Base-by-base conservation (phyloP, 2,797 vertebrate genomes). In the Aplochiton taeniatus region DNA sequence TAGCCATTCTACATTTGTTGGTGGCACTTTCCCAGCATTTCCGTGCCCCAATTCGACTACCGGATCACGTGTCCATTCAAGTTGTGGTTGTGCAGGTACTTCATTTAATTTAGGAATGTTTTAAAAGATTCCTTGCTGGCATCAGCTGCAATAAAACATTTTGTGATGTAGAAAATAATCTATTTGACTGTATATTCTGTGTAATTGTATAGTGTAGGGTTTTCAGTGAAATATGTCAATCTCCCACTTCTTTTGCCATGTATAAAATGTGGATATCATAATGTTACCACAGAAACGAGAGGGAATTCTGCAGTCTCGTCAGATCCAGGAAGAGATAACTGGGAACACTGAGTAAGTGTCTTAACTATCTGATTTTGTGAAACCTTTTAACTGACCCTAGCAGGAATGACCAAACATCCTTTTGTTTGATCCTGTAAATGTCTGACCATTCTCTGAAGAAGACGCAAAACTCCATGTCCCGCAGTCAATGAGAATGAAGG, bases 31-130 rank as follows among this genome's bases (percentile, higher is more conserved):
- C 98, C 0, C 96, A 98, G 65, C 96, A 98, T 87, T 99, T 98
- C 84, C 92, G 98, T 78, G 98, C 98, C 4, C 98, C 98, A 0
- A 95, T 99, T 84, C 92, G 97, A 78, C 92, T 99, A 63, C 96
- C 98, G 0, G 98, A 99, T 79, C 98, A 99, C 0, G 97, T 99
- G 80, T 98, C 98, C 17, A 95, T 99, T 82, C 97, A 98, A 81
- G 95, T 99, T 1, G 97, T 99, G 44, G 96, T 99, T 55, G 98
- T 99, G 69, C 98, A 99, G 97, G 98, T 98, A 62, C 10, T 42
- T 31, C 11, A 16, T 43, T 3, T 18, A 41, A n/a, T n/a, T 49
- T 62, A 5, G 2, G 31, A 31, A 31, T 2, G 31, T 31, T 31
- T 31, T 31, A 31, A 31, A 31, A 31, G 31, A 31, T 31, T 31